Evolutionary conservation across 2,888 invertebrate genomes (phyloP).

Genomic region (Drosophila diplacantha): DNA sequence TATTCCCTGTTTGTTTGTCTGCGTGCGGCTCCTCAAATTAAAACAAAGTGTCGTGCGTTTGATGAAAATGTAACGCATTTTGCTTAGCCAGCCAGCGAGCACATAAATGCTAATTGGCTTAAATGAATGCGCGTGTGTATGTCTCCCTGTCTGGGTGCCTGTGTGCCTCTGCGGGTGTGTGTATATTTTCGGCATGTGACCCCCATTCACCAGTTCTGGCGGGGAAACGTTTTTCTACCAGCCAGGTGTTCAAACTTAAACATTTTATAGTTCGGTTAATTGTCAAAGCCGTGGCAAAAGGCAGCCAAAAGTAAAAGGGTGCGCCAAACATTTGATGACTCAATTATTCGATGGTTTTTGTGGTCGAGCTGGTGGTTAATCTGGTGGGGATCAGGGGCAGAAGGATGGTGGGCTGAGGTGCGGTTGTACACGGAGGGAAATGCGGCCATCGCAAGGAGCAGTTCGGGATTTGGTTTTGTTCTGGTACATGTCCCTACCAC

Average conservation of each 20-base stretch:
- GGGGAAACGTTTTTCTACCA: conserved; percentile 43
- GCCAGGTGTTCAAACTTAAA: conserved; percentile 71
- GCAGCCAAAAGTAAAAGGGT: conserved; percentile 37
- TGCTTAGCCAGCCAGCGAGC: conserved; percentile 50
- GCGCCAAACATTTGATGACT: conserved; percentile 66
- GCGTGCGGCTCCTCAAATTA: conserved; percentile 70
- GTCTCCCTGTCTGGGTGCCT: conserved; percentile 17
- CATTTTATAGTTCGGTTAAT: conserved; percentile 72
- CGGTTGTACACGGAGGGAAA: conserved; percentile 7
- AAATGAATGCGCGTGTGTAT: conserved; percentile 57
- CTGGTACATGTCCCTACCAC: too few species aligned
- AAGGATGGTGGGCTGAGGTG: background rate
- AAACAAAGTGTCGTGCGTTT: conserved; percentile 73
- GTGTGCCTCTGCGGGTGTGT: conserved; percentile 14
- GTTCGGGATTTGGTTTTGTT: background rate
- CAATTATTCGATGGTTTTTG: conserved; percentile 69
- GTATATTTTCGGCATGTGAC: conserved; percentile 22
- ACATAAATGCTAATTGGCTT: conserved; percentile 73
- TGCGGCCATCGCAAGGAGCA: background rate
- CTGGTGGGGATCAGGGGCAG: conserved; percentile 3
- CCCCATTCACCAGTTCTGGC: conserved; percentile 6
- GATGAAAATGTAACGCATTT: conserved; percentile 72
- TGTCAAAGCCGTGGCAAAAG: conserved; percentile 58
- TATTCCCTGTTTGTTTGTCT: conserved; percentile 38
- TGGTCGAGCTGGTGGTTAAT: conserved; percentile 50